Base-by-base conservation (phyloP, 2,888 invertebrate species). In the Capitulum mitella region DNA sequence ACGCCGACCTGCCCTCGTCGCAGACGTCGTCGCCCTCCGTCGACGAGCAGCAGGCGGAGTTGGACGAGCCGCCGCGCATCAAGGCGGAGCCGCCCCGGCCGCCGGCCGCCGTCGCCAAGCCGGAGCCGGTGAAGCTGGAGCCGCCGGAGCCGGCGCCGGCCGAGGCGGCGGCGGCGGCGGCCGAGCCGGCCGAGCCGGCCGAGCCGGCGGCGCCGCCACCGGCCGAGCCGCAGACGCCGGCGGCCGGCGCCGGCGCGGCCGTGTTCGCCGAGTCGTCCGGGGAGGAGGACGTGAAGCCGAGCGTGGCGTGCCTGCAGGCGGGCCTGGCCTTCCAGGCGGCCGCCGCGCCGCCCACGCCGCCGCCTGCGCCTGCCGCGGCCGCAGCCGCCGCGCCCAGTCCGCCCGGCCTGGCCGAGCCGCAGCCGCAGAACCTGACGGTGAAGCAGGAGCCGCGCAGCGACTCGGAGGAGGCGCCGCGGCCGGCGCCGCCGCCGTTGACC, bases 21-120 rank as follows among this genome's bases (percentile, higher is more conserved):
- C 32, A 37, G n/a, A 40, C 40, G 26, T 40, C 74, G 12, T 40
- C 74, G 16, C 26, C 74, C n/a, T 74, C 74, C 1, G 26, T 40
- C 26, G 37, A 74, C 43, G 74, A 74, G 10, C 40, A 37, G 74
- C 74, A 22, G 12, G 40, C 37, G 34, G 70, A 32, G 37, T 19
- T 29, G 34, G 70, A 32, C 6, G 40, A 74, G 14, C 74, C 74
- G 74, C 74, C 74, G 74, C 43, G n/a, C 40, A 74, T 74, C 37
- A 74, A 74, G n/a, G 74, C 74, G 22, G 74, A 74, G 74, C 74
- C 74, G 74, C 74, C 74, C 26, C 43, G 40, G 26, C 43, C 43
- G 74, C 43, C 43, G 74, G 37, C 74, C 40, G 3, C 26, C 40
- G n/a, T 74, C 26, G 74, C 74, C 74, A 74, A 74, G 74, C 74